These are phyloP conservation scores for Meteorus cinctellus DNA, from an alignment of 2,888 invertebrate genomes.

Conservation along the genomic window DNA sequence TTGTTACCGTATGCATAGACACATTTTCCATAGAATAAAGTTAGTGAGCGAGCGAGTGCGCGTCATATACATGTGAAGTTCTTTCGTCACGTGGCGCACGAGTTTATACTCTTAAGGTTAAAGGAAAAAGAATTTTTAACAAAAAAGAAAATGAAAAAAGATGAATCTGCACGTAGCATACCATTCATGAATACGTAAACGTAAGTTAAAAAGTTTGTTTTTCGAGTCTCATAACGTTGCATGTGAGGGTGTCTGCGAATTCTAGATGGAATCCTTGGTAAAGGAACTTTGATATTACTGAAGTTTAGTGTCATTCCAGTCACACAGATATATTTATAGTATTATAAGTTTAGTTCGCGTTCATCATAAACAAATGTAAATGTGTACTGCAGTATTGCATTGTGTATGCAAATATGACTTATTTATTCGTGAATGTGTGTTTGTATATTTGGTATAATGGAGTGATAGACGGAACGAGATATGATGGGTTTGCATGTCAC, in stretches of 20 bases:
- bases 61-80: neutral
- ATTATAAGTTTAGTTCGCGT: neutral
- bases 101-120: conserved; percentile 33
- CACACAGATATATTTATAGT: neutral
- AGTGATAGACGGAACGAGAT: too few relatives aligned
- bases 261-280: conserved; percentile 7
- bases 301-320: conserved; percentile 18
- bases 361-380: conserved; percentile 1
- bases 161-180: conserved; percentile 38
- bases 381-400: neutral
- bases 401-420: too few relatives aligned
- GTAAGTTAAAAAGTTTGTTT: conserved; percentile 41
- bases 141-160: neutral
- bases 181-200: conserved; percentile 43
- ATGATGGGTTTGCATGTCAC: too few relatives aligned
- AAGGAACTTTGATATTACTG: conserved; percentile 42
- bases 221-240: conserved; percentile 6
- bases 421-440: too few relatives aligned
- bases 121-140: neutral
- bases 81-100: conserved; percentile 11
- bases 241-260: conserved; percentile 4
- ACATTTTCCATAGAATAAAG: conserved; percentile 8
- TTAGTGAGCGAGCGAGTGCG: neutral
- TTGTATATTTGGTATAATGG: too few relatives aligned
- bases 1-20: neutral